These are phyloP conservation scores for Seriola aureovittata DNA, from an alignment of 2,113 vertebrate species.

Conservation along the genomic window DNA sequence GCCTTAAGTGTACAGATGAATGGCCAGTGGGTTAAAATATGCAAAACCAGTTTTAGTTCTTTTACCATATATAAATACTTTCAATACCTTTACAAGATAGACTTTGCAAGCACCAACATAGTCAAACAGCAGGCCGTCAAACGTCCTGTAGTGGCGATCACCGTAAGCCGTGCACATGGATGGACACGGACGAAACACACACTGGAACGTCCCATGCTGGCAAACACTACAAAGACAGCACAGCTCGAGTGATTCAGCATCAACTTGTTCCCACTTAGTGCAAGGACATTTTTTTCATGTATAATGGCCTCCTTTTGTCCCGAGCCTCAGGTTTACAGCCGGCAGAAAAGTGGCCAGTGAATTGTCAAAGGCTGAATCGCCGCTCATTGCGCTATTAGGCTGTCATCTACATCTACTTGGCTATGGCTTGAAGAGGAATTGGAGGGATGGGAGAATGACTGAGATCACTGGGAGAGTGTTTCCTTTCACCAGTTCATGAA, in stretches of 20 bases:
- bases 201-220: slow-evolving; percentile 92
- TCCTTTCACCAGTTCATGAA: slow-evolving; percentile 68
- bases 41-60: neutral
- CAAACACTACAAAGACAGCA: slow-evolving; percentile 87
- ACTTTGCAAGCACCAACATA: slow-evolving; percentile 93
- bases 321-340: slow-evolving; percentile 43
- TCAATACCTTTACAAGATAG: slow-evolving; percentile 91
- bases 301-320: slow-evolving; percentile 66
- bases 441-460: slow-evolving; percentile 61
- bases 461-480: slow-evolving; percentile 71
- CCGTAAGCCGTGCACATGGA: slow-evolving; percentile 94
- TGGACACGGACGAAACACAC: slow-evolving; percentile 91
- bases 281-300: slow-evolving; percentile 45
- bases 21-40: neutral
- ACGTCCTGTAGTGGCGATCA: slow-evolving; percentile 95
- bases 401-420: slow-evolving; percentile 73
- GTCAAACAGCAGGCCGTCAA: slow-evolving; percentile 94
- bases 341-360: slow-evolving; percentile 51
- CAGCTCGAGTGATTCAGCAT: slow-evolving; percentile 50
- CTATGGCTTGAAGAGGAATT: slow-evolving; percentile 57
- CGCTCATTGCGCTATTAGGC: slow-evolving; percentile 68
- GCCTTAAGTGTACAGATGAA: too few species aligned
- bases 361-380: slow-evolving; percentile 66
- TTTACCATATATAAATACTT: neutral
- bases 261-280: slow-evolving; percentile 70